Base-by-base conservation (phyloP, 2,113 vertebrate genomes). In the Trachemys scripta region DNA sequence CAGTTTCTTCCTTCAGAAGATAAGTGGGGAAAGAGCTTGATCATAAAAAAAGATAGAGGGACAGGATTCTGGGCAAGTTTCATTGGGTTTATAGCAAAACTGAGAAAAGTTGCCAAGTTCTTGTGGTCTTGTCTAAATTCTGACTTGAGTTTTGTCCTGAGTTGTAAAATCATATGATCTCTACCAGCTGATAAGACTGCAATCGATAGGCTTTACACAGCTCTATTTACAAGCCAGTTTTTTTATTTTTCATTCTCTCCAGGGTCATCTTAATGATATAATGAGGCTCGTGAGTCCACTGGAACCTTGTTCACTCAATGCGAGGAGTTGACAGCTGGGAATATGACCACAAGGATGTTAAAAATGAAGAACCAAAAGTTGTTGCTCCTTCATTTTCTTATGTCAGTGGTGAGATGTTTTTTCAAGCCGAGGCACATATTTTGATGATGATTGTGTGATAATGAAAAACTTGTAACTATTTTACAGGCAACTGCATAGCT, bases 381-480 rank as follows among this genome's bases (percentile, higher is more conserved):
- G 11, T 10, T 57, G 49, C n/a, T 11, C 75, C 1, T 4, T 11
- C 11, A 62, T 54, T 72, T 62, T 51, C 17, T 45, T 2, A 9
- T 92, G 57, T 84, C 0, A 1, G 38, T 90, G 86, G 31, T 93
- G 47, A 78, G 49, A 8, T 90, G 53, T n/a, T 56, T 91, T 92
- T 95, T 85, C 35, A 85, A 82, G 54, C 79, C 75, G 82, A 94
- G 31, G 83, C 89, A 90, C 81, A 86, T 95, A 90, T 93, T 95
- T 96, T 90, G 87, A 50, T 78, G 90, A 45, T 93, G 93, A 89
- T 65, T 56, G 5, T 0, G 0, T 69, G 88, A 94, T 97, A 95
- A 95, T 85, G 94, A 95, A 92, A 97, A 97, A 2, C 92, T 91
- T 92, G 59, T 72, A 95, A 56, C 84, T 86, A 59, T 94, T 96